Conservation (phyloP, 2,888 invertebrate species). For the Hypomecis punctinalis region DNA sequence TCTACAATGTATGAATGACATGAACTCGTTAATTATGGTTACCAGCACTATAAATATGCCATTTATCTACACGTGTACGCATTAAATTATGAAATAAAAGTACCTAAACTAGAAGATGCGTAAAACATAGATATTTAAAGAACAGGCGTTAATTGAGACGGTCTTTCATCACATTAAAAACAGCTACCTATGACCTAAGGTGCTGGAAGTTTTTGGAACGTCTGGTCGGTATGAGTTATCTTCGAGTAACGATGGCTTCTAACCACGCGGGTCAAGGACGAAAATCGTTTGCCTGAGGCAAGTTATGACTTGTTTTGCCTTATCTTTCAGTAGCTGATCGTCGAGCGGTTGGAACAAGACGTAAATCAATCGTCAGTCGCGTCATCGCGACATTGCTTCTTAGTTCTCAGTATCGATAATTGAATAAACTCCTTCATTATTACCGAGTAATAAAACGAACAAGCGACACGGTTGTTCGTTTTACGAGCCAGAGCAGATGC, state of each 20-base stretch:
- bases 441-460: constrained; percentile 74
- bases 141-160: constrained; percentile 22
- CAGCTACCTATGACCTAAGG: constrained; percentile 8
- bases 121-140: constrained; percentile 8
- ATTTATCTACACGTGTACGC: constrained; percentile 22
- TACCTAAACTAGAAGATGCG: constrained; percentile 8
- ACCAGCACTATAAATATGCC: constrained; percentile 16
- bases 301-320: constrained; percentile 13
- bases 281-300: constrained; percentile 9
- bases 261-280: constrained; percentile 7
- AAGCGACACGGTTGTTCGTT: constrained; percentile 74
- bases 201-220: constrained; percentile 7
- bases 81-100: constrained; percentile 21
- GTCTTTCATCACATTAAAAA: constrained; percentile 24
- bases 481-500: constrained; percentile 79
- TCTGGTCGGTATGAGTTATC: not conserved
- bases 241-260: constrained; percentile 3
- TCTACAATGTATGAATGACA: constrained; percentile 26
- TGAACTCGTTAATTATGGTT: constrained; percentile 24
- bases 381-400: constrained; percentile 68
- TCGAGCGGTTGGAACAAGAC: constrained; percentile 44
- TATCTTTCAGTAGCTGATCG: constrained; percentile 46
- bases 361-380: constrained; percentile 77
- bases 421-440: constrained; percentile 82
- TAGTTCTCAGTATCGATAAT: constrained; percentile 72